Evolutionary conservation across 2,113 vertebrate genomes (phyloP).

Genomic region (Antigone vipio): DNA sequence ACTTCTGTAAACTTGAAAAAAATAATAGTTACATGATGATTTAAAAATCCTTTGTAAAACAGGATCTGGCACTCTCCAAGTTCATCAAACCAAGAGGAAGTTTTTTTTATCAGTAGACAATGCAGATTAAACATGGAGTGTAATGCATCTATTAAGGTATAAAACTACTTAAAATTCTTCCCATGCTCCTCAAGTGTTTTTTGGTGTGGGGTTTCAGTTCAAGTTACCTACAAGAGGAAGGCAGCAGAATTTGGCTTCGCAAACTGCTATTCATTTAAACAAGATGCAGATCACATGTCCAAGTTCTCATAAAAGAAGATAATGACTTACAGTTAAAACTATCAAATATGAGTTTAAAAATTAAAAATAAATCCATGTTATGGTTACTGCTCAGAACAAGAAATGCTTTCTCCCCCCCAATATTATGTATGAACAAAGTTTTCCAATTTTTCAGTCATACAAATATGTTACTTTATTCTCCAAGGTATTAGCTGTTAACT

Average conservation of each 20-base stretch:
- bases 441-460: neutral
- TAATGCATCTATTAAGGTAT: neutral
- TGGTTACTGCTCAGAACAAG: neutral
- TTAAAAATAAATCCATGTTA: neutral
- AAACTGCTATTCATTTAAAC: neutral
- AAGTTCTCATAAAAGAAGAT: neutral
- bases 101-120: neutral
- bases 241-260: neutral
- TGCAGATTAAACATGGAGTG: neutral
- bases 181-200: neutral
- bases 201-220: accelerated
- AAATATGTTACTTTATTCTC: neutral
- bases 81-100: neutral
- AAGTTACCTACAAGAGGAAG: neutral
- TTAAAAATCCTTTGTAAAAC: neutral
- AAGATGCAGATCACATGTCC: neutral
- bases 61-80: neutral
- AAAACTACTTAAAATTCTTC: neutral
- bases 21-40: neutral
- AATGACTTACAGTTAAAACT: neutral
- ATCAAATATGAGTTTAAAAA: neutral
- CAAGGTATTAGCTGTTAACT: neutral
- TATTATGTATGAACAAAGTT: neutral
- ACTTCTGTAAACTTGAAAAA: neutral
- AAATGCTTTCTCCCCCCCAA: neutral